Base-by-base conservation (phyloP, 1,140 invertebrate genomes). In the Drosophila novamexicana region DNA sequence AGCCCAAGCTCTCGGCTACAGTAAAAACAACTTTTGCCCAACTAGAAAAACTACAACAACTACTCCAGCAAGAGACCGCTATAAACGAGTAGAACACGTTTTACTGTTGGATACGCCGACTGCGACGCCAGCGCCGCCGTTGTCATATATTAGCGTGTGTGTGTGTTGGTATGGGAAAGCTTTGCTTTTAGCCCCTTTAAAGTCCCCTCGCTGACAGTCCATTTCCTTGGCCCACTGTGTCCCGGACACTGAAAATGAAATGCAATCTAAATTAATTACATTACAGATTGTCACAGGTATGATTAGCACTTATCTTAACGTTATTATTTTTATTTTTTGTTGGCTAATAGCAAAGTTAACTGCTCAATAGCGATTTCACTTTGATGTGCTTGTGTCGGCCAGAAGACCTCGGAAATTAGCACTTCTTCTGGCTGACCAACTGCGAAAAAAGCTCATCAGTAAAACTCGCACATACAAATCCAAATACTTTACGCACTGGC, bases 1-100 rank as follows among this genome's bases (percentile, higher is more conserved):
- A 76, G 73, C 29, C 64, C 71, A 62, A 73, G 76, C 72, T 64
- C 59, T 73, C 37, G 52, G 70, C 83, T 89, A 89, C 83, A 88
- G 83, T 88, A 88, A 88, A 88, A 88, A 88, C 83, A 89, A 89
- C 83, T 89, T 88, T 88, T 88, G 83, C 83, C 79, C 84, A 83
- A 88, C 75, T 79, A 67, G 70, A 68, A 68, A 65, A 68, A 68
- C 70, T 54, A 40, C 66, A 62, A 44, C 40, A 73, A 40, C 36
- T 44, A 37, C 39, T 53, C 52, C 22, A 53, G 45, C 36, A 64
- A 57, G 63, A 44, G 56, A 53, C 77, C 59, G 64, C 77, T 73
- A 81, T 72, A 86, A 88, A 88, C 83, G 84, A 73, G 83, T 89
- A 88, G 83, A 88, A 88, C 83, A 88, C 83, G 83, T 88, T 88